Percentiles rank a stretch among this genome's conserved stretches.
phyloP scores from a whole-genome alignment of 2,888 invertebrate genomes.

The Pterobdella sp. region DNA sequence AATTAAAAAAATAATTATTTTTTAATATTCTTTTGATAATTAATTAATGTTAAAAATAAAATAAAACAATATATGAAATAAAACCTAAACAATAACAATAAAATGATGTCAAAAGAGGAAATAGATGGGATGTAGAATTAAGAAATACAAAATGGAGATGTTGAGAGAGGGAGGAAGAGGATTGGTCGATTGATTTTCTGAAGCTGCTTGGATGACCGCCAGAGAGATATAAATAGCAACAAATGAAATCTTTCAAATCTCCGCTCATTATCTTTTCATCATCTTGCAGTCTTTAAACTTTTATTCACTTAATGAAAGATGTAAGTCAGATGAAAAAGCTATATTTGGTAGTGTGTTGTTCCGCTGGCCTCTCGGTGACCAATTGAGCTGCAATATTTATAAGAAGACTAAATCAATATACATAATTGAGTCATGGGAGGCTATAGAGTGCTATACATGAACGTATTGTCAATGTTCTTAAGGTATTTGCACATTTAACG shows the following conservation, averaged over 20 bases:
- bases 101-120: no score
- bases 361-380: no score
- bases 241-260: not conserved
- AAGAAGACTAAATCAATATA: conserved; percentile 8
- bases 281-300: no score
- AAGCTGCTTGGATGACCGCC: conserved; percentile 16
- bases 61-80: not conserved
- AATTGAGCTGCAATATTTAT: no score
- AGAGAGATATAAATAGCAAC: not conserved
- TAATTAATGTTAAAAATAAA: not conserved
- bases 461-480: conserved; percentile 14
- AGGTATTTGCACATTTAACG: not conserved
- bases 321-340: no score
- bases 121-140: no score
- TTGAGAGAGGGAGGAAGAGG: not conserved
- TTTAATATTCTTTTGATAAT: no score
- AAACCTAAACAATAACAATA: not conserved
- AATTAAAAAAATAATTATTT: no score
- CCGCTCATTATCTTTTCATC: no score
- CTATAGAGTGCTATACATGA: not conserved
- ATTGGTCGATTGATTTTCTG: not conserved
- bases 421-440: not conserved
- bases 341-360: no score
- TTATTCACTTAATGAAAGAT: no score
- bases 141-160: not conserved